Conservation (phyloP, 2,113 vertebrate genomes). For the Lepisosteus osseus region DNA sequence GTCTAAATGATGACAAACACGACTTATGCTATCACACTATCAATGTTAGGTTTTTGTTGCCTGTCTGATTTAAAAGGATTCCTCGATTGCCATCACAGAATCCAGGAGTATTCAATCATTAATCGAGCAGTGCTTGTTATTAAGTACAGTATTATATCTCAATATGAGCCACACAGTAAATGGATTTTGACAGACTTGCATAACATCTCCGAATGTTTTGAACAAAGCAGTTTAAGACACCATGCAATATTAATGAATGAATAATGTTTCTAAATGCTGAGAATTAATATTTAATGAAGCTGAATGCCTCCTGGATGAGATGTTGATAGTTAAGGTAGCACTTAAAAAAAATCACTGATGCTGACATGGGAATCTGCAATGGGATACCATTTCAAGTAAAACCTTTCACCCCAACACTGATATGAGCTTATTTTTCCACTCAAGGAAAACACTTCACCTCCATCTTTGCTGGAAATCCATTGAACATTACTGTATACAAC, state of each 20-base stretch:
- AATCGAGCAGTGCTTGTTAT: neutral
- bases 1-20: neutral
- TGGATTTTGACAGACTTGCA: constrained; percentile 50
- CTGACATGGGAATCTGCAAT: constrained; percentile 21
- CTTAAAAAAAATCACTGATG: constrained; percentile 27
- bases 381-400: neutral
- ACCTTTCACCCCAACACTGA: neutral
- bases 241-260: constrained; percentile 81
- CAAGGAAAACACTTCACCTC: too few relatives aligned
- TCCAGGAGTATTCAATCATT: neutral
- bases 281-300: constrained; percentile 81
- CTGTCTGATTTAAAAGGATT: neutral
- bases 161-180: constrained; percentile 48
- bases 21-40: neutral
- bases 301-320: constrained; percentile 31
- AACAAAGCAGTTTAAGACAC: constrained; percentile 71
- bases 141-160: constrained; percentile 26
- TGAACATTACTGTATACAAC: too few relatives aligned
- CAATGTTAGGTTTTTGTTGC: neutral
- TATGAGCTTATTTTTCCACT: neutral
- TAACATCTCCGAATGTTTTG: constrained; percentile 57
- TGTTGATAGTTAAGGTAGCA: constrained; percentile 25
- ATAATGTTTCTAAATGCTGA: constrained; percentile 66
- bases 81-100: neutral
- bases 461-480: too few relatives aligned